phyloP scores from a whole-genome alignment of 2,113 vertebrate species.

The Pavo muticus region DNA sequence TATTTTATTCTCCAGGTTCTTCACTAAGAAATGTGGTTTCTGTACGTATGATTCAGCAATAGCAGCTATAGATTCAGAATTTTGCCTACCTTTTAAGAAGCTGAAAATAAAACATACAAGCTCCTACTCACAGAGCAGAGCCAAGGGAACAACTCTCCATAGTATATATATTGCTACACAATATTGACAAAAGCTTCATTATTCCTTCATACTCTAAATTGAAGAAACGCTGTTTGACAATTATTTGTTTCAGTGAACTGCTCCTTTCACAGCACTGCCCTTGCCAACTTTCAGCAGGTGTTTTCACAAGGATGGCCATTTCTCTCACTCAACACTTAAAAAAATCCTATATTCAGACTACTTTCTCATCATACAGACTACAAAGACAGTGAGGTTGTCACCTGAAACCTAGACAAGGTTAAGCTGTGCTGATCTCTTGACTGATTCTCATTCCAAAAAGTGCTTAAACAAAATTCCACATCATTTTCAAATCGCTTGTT shows the following conservation, averaged over 20 bases:
- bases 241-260: constrained; percentile 75
- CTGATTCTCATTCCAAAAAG: constrained; percentile 74
- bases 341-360: constrained; percentile 67
- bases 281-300: constrained; percentile 64
- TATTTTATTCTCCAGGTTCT: background rate
- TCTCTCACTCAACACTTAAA: constrained; percentile 68
- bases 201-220: constrained; percentile 14
- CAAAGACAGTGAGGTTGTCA: constrained; percentile 79
- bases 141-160: background rate
- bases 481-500: constrained; percentile 72
- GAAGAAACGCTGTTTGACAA: constrained; percentile 66
- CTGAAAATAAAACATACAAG: background rate
- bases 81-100: background rate
- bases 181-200: background rate
- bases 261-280: constrained; percentile 75
- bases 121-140: background rate
- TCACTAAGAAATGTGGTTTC: background rate
- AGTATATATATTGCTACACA: background rate
- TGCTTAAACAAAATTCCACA: constrained; percentile 79
- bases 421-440: constrained; percentile 75
- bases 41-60: background rate
- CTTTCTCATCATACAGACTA: constrained; percentile 75
- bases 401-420: constrained; percentile 81
- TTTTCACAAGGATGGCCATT: constrained; percentile 51
- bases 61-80: background rate